Evolutionary conservation across 2,797 vertebrate genomes (phyloP).

Genomic region (Selene dorsalis): DNA sequence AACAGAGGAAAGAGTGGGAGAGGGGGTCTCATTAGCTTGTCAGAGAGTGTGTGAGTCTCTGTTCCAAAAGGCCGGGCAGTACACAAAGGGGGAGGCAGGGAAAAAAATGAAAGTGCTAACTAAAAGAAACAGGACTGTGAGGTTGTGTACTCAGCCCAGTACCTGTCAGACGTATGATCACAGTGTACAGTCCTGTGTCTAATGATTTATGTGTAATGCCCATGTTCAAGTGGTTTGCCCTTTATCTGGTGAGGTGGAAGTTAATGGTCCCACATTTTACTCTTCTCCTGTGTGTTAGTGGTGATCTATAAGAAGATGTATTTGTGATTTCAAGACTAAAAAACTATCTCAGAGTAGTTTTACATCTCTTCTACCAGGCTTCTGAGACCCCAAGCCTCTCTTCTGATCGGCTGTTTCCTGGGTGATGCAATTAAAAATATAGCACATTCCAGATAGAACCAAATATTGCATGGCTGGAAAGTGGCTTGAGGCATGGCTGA

Average conservation of each 20-base stretch:
- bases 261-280: too few relatives aligned
- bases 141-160: neutral
- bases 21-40: slow-evolving; percentile 56
- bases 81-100: neutral
- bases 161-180: neutral
- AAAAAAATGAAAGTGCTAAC: neutral
- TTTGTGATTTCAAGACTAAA: too few relatives aligned
- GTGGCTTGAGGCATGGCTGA: too few relatives aligned
- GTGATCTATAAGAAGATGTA: too few relatives aligned
- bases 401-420: too few relatives aligned
- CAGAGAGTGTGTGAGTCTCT: slow-evolving; percentile 30
- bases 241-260: neutral
- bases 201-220: neutral
- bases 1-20: slow-evolving; percentile 38
- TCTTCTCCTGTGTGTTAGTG: too few relatives aligned
- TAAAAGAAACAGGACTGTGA: neutral
- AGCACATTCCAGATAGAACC: too few relatives aligned
- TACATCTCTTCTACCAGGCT: too few relatives aligned
- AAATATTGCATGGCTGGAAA: too few relatives aligned
- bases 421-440: too few relatives aligned
- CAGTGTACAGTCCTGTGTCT: neutral
- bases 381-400: too few relatives aligned
- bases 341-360: too few relatives aligned
- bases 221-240: neutral
- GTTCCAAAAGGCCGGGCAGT: slow-evolving; percentile 7